A percentile compares a stretch with the other conserved stretches of the same genome.
phyloP scores from a whole-genome alignment of 2,888 invertebrate genomes.

The Andrena fulva region DNA sequence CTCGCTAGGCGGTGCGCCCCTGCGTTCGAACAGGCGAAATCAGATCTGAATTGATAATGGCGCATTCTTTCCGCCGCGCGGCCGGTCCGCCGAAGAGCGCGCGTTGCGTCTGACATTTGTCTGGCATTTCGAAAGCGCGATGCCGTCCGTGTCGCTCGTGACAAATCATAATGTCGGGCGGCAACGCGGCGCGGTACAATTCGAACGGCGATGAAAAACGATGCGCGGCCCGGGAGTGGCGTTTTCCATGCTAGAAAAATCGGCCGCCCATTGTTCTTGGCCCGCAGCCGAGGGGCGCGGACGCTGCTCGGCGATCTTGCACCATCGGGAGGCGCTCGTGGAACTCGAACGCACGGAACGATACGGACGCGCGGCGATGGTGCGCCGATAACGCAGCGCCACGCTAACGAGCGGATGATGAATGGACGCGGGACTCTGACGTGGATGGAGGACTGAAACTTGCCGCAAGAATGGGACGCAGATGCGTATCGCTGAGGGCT shows the following conservation, averaged over 20 bases:
- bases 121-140: slow-evolving; percentile 65
- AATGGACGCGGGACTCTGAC: slow-evolving; percentile 24
- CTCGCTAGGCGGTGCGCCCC: neutral
- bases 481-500: slow-evolving; percentile 9
- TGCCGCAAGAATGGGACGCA: slow-evolving; percentile 23
- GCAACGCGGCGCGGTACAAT: slow-evolving; percentile 39
- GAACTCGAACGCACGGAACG: slow-evolving; percentile 33
- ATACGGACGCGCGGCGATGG: slow-evolving; percentile 30
- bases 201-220: slow-evolving; percentile 56
- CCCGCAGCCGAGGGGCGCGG: slow-evolving; percentile 9
- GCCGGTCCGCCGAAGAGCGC: slow-evolving; percentile 35
- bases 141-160: slow-evolving; percentile 44
- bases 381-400: slow-evolving; percentile 16
- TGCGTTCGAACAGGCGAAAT: neutral
- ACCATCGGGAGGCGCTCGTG: slow-evolving; percentile 20
- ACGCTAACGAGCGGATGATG: slow-evolving; percentile 46
- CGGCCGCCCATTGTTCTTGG: slow-evolving; percentile 33
- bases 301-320: slow-evolving; percentile 12
- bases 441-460: slow-evolving; percentile 26
- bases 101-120: slow-evolving; percentile 68
- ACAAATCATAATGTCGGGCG: slow-evolving; percentile 59
- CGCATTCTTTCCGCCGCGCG: slow-evolving; percentile 32
- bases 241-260: slow-evolving; percentile 41
- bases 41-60: slow-evolving; percentile 29
- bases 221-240: slow-evolving; percentile 19